phyloP scores from a whole-genome alignment of 2,113 vertebrate genomes.

The Microcebus ravelobensis region DNA sequence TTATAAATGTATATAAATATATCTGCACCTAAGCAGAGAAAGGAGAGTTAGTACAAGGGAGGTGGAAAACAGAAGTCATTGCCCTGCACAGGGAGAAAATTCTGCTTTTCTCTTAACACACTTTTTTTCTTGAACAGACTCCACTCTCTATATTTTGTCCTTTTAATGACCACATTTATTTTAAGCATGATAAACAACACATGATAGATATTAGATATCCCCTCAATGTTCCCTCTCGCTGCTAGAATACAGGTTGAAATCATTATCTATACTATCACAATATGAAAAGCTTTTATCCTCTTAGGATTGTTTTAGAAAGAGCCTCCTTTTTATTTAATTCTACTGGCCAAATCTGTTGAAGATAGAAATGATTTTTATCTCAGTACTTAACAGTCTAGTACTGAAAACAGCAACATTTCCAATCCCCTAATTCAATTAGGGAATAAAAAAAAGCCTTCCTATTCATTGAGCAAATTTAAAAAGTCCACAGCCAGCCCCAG shows the following conservation, averaged over 20 bases:
- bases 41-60: background rate
- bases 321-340: constrained; percentile 45
- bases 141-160: background rate
- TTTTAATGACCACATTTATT: background rate
- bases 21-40: background rate
- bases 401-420: constrained; percentile 18
- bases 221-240: background rate
- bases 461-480: background rate
- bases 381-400: constrained; percentile 48
- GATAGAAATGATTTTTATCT: constrained; percentile 64
- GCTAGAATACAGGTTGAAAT: background rate
- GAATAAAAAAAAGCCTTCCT: background rate
- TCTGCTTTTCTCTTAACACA: background rate
- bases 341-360: constrained; percentile 34
- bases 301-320: constrained; percentile 46
- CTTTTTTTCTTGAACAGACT: background rate
- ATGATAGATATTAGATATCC: background rate
- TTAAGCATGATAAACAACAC: constrained; percentile 11
- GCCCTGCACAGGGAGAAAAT: background rate
- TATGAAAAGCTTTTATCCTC: constrained; percentile 50
- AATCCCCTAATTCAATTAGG: background rate
- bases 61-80: background rate
- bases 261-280: constrained; percentile 14
- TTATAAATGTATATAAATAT: background rate
- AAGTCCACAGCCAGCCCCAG: background rate